phyloP scores from a whole-genome alignment of 2,113 vertebrate species.

The Motacilla tschutschensis region DNA sequence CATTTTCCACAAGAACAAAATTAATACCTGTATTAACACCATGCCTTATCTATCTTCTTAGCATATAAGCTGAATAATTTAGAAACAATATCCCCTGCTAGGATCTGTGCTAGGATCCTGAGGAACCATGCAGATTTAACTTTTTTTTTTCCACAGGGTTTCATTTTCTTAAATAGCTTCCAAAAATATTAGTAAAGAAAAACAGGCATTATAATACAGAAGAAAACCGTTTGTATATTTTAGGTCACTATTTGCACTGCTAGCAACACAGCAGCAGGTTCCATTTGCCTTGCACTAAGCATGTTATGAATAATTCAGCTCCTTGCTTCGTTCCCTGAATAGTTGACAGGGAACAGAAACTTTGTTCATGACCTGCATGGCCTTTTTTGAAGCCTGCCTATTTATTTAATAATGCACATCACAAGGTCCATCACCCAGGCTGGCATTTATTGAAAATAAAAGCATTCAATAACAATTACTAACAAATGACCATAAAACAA shows the following conservation, averaged over 20 bases:
- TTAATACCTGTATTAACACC: neutral
- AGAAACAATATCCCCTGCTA: conserved; percentile 13
- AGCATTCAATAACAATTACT: conserved; percentile 23
- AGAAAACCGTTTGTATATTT: neutral
- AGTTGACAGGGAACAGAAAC: conserved; percentile 35
- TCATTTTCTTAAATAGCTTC: neutral
- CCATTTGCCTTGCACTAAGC: conserved; percentile 44
- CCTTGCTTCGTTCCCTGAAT: conserved; percentile 16
- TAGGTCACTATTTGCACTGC: neutral
- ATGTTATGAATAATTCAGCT: conserved; percentile 47
- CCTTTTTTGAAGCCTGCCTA: neutral
- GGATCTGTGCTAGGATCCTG: neutral
- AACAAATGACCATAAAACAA: neutral
- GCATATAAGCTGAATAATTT: conserved; percentile 25
- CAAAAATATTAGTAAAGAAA: neutral
- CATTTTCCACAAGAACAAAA: neutral
- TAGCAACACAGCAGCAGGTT: conserved; percentile 7
- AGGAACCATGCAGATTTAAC: neutral
- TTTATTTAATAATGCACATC: conserved; percentile 25
- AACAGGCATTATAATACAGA: neutral
- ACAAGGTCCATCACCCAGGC: neutral
- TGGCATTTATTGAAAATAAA: conserved; percentile 35
- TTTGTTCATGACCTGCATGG: neutral
- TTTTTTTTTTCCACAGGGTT: neutral
- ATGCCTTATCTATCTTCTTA: conserved; percentile 9